phyloP scores from a whole-genome alignment of 2,797 vertebrate genomes.

The Oreortyx pictus region DNA sequence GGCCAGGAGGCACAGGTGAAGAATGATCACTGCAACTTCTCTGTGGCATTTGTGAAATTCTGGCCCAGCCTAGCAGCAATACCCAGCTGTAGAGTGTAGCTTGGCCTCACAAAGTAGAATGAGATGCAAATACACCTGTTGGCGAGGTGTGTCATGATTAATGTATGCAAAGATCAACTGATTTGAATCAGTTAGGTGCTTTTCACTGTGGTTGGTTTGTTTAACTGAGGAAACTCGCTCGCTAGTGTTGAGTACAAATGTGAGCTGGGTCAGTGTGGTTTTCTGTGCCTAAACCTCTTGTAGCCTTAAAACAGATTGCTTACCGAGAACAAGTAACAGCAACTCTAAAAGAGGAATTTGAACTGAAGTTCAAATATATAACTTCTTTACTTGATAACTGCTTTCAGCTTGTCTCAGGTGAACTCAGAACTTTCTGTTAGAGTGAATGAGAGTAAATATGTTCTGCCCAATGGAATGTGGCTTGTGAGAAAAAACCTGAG shows the following conservation, averaged over 20 bases:
- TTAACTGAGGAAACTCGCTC: neutral
- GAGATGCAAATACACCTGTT: neutral
- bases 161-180: neutral
- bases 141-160: neutral
- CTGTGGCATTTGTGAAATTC: neutral
- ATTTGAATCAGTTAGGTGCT: neutral
- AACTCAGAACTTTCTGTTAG: neutral
- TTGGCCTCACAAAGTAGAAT: neutral
- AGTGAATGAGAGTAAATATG: neutral
- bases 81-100: neutral
- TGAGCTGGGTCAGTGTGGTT: neutral
- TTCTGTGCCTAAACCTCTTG: neutral
- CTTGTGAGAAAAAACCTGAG: neutral
- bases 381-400: neutral
- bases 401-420: neutral
- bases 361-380: neutral
- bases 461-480: neutral
- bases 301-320: neutral
- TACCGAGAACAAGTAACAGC: neutral
- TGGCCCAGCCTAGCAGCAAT: neutral
- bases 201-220: neutral
- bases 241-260: neutral
- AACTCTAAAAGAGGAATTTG: neutral
- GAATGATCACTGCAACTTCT: neutral
- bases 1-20: neutral